A percentile compares a stretch with the other conserved stretches of the same genome.
Conservation (phyloP, 2,888 invertebrate genomes). For the Allophyes oxyacanthae region DNA sequence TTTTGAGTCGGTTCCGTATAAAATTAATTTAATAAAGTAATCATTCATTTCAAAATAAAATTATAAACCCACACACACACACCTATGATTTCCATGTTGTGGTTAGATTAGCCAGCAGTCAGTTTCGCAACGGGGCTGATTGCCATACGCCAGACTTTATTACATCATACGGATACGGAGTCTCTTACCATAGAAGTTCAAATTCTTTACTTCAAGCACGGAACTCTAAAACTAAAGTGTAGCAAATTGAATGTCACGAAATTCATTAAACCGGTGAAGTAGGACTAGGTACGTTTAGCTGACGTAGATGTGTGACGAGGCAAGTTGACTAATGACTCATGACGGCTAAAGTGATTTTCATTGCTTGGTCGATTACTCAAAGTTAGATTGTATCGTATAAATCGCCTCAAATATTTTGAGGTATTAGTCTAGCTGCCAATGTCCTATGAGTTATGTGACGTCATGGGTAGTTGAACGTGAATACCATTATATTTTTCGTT, state of each 20-base stretch:
- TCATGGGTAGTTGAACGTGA: neutral
- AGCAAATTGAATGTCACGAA: constrained; percentile 55
- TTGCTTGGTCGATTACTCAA: constrained; percentile 48
- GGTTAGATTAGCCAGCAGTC: too few relatives aligned
- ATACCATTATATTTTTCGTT: neutral
- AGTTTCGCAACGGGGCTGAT: too few relatives aligned
- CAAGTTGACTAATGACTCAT: constrained; percentile 54
- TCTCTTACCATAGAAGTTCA: neutral
- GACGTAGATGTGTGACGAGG: constrained; percentile 44
- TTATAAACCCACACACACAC: too few relatives aligned
- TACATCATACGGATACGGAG: too few relatives aligned
- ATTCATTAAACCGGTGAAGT: constrained; percentile 50
- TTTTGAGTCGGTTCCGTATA: too few relatives aligned
- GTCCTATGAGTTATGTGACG: constrained; percentile 31
- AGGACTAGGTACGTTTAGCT: constrained; percentile 13
- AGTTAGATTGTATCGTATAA: constrained; percentile 46
- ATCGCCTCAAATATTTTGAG: constrained; percentile 31
- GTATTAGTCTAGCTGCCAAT: constrained; percentile 10
- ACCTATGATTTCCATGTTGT: too few relatives aligned
- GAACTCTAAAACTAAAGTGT: constrained; percentile 37
- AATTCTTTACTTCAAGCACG: constrained; percentile 3
- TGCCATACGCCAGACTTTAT: too few relatives aligned
- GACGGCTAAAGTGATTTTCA: constrained; percentile 56
- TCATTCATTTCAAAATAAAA: too few relatives aligned
- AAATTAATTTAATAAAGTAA: too few relatives aligned